These are phyloP conservation scores for Myodes glareolus DNA, from an alignment of 2,113 vertebrate species.

Conservation along the genomic window DNA sequence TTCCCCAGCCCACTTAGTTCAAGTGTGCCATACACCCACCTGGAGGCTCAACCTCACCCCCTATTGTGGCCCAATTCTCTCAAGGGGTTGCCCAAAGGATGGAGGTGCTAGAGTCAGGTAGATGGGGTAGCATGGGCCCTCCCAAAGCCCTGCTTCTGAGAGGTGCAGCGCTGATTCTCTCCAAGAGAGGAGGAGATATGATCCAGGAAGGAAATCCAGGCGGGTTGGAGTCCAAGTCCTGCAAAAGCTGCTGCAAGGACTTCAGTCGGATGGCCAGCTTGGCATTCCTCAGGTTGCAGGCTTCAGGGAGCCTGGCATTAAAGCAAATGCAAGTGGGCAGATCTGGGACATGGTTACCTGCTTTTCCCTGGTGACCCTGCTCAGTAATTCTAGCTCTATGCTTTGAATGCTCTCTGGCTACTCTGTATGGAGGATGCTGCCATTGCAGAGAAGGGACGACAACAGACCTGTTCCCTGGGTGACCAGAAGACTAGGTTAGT, in stretches of 20 bases:
- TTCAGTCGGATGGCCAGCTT: background rate
- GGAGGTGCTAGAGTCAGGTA: fast-evolving
- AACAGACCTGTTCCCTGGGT: fast-evolving
- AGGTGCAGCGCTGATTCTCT: background rate
- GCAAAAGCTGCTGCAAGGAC: background rate
- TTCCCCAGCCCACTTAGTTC: background rate
- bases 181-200: background rate
- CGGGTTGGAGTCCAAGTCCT: background rate
- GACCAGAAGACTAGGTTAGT: background rate
- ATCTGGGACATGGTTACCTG: background rate
- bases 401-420: fast-evolving
- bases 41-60: fast-evolving
- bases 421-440: background rate
- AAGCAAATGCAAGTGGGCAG: background rate
- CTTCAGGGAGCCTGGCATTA: background rate
- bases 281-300: background rate
- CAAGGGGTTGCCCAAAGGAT: background rate
- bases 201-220: background rate
- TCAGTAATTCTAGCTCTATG: background rate
- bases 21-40: fast-evolving
- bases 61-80: background rate
- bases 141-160: background rate
- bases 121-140: fast-evolving
- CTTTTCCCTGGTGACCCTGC: background rate
- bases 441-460: background rate